Evolutionary conservation across 35 echinoderm and acorn worm genomes (phyloP).

Genomic region (Diadema setosum): DNA sequence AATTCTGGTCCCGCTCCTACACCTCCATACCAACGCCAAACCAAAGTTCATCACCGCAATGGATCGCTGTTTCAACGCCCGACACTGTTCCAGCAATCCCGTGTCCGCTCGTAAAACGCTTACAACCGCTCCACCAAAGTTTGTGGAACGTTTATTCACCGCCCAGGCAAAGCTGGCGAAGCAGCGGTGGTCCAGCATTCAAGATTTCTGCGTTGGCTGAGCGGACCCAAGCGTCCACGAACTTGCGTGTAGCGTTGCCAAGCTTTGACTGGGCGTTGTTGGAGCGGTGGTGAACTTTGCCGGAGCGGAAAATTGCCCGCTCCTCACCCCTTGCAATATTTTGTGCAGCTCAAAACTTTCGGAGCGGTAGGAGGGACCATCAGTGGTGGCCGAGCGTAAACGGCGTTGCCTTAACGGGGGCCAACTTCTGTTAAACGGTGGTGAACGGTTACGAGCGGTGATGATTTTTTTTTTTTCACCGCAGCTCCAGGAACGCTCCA

Average conservation of each 20-base stretch:
- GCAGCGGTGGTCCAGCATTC: neutral
- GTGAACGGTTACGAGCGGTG: neutral
- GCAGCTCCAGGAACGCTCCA: neutral
- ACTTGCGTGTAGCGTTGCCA: neutral
- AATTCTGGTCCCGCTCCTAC: neutral
- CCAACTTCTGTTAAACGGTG: neutral
- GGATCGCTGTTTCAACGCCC: neutral
- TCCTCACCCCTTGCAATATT: conserved; percentile 2
- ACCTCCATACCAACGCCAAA: neutral
- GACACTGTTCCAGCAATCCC: neutral
- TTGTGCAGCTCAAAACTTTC: conserved; percentile 2
- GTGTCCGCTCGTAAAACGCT: neutral
- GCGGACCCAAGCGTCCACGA: neutral
- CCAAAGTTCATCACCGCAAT: conserved; percentile 1
- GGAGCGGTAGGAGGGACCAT: neutral
- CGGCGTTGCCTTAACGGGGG: neutral
- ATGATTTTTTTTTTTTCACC: neutral
- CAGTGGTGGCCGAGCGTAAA: neutral
- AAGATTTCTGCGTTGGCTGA: neutral
- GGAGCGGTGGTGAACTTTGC: neutral
- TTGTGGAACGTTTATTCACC: neutral
- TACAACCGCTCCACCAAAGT: neutral
- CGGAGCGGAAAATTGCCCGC: neutral
- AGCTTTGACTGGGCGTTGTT: conserved; percentile 1
- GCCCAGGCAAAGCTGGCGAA: neutral